Conservation (phyloP, 2,888 invertebrate species). For the Nipponacmea schrenckii region DNA sequence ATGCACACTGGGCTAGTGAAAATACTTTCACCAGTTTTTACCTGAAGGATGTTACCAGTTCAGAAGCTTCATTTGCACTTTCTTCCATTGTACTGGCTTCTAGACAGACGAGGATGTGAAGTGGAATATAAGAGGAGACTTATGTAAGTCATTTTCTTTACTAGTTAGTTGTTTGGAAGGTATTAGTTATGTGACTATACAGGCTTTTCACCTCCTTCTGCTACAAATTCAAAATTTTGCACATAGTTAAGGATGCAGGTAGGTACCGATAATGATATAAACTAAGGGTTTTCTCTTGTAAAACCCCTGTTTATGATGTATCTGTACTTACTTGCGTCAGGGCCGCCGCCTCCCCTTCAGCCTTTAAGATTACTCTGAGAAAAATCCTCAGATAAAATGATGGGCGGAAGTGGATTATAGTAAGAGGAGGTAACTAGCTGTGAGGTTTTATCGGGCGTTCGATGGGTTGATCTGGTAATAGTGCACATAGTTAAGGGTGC, state of each 20-base stretch:
- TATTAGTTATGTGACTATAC: background rate
- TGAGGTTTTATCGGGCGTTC: no score
- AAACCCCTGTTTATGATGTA: conserved; percentile 1
- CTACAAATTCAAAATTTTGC: background rate
- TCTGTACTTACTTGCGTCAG: conserved; percentile 1
- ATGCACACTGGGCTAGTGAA: background rate
- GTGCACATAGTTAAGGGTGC: no score
- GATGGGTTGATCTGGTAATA: no score
- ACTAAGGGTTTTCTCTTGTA: conserved; percentile 5
- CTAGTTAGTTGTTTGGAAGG: no score
- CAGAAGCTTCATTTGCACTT: no score
- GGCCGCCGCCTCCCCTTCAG: background rate
- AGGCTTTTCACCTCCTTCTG: background rate
- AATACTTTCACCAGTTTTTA: background rate
- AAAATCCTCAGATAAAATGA: no score
- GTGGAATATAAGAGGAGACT: no score
- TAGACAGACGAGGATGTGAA: no score
- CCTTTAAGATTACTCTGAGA: background rate
- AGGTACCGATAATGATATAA: background rate
- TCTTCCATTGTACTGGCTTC: no score
- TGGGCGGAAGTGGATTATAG: no score
- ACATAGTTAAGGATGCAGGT: conserved; percentile 1
- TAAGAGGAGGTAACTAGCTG: no score
- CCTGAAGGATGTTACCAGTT: background rate
- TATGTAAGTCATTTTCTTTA: no score